Conservation (phyloP, 1,140 invertebrate species). For the Stegodyphus dumicola region DNA sequence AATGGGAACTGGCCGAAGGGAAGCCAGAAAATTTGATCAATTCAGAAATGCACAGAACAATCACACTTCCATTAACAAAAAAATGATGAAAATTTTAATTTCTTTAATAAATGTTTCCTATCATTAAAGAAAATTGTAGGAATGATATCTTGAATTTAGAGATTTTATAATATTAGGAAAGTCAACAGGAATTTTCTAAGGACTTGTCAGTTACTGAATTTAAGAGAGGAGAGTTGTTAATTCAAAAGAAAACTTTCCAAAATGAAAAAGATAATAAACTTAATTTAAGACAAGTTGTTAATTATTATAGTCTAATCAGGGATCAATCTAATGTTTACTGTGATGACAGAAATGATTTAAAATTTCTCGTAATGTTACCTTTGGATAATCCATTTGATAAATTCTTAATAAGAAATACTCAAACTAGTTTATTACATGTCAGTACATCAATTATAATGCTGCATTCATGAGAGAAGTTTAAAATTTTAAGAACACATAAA, state of each 20-base stretch:
- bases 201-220: neutral
- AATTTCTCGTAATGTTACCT: conserved; percentile 19
- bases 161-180: neutral
- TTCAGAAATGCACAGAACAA: neutral
- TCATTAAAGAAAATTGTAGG: neutral
- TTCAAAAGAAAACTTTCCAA: conserved; percentile 20
- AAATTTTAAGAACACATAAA: conserved; percentile 40
- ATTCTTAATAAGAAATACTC: conserved; percentile 14
- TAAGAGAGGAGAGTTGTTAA: neutral
- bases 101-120: neutral
- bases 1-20: neutral
- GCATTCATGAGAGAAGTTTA: conserved; percentile 29
- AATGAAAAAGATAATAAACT: neutral
- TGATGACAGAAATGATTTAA: conserved; percentile 28
- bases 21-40: neutral
- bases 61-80: neutral
- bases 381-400: conserved; percentile 9
- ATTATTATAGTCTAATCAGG: conserved; percentile 4
- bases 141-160: neutral
- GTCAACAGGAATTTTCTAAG: neutral
- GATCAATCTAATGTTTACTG: conserved; percentile 5
- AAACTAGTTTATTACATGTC: conserved; percentile 14
- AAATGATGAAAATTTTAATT: neutral
- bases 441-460: conserved; percentile 4
- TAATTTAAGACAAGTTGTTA: neutral